phyloP scores from a whole-genome alignment of 30 jellyfish, hydroid and myxozoan species.

The Aurelia sp. region DNA sequence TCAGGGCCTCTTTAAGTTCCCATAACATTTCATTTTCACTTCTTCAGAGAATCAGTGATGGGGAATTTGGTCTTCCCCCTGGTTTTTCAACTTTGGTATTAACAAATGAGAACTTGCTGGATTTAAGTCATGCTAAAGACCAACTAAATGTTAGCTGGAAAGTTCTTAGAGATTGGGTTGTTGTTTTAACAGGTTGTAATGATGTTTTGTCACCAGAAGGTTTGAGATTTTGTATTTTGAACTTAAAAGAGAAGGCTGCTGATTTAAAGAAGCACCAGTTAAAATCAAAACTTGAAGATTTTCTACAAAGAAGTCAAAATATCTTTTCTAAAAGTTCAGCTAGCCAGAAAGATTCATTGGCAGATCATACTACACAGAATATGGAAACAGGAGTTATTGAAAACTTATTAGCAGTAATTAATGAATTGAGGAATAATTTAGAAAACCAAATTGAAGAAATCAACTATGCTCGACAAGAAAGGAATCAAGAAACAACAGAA shows the following conservation, averaged over 20 bases:
- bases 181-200: not conserved
- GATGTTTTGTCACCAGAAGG: not conserved
- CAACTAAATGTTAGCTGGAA: slow-evolving; percentile 1
- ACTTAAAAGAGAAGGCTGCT: not conserved
- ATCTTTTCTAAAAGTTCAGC: not conserved
- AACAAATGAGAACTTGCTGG: slow-evolving; percentile 7
- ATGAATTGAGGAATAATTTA: not conserved
- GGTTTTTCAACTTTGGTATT: not conserved
- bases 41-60: not conserved
- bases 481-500: not conserved
- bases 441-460: not conserved
- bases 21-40: not conserved
- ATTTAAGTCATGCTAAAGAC: not conserved
- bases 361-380: not conserved
- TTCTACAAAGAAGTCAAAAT: not conserved
- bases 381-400: not conserved
- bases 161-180: slow-evolving; percentile 9
- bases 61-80: not conserved
- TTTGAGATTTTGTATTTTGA: not conserved
- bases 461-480: not conserved
- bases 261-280: not conserved
- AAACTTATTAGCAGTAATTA: not conserved
- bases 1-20: not conserved
- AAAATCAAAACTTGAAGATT: not conserved
- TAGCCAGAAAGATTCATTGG: not conserved